phyloP scores from a whole-genome alignment of 23 tunicate genomes.

The Ciona savignyi region DNA sequence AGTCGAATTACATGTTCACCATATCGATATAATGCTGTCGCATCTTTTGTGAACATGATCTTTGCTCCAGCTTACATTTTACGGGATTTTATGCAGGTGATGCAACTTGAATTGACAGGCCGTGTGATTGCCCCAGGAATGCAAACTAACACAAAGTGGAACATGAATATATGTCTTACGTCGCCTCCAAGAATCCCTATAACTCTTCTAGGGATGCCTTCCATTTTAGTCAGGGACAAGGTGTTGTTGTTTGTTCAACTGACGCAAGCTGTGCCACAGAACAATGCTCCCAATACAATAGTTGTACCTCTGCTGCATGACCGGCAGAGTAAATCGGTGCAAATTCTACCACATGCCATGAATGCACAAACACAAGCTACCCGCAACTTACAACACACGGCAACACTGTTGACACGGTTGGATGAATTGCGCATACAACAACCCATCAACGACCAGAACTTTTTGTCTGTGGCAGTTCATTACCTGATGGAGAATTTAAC shows the following conservation, averaged over 20 bases:
- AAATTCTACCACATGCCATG: slow-evolving; percentile 27
- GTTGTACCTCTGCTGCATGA: slow-evolving; percentile 33
- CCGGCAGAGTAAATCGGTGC: slow-evolving; percentile 8
- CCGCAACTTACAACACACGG: slow-evolving; percentile 21
- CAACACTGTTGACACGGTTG: slow-evolving; percentile 1
- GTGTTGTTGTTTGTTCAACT: slow-evolving; percentile 52
- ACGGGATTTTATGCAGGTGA: slow-evolving; percentile 60
- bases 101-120: slow-evolving; percentile 50
- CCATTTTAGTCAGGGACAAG: slow-evolving; percentile 62
- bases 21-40: slow-evolving; percentile 30
- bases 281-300: slow-evolving; percentile 9
- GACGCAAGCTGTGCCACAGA: slow-evolving; percentile 4
- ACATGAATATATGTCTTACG: slow-evolving; percentile 55
- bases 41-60: slow-evolving; percentile 55
- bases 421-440: slow-evolving; percentile 5
- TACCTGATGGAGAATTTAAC: slow-evolving; percentile 1
- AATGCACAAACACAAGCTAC: not conserved
- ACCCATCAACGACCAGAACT: not conserved
- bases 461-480: not conserved
- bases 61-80: slow-evolving; percentile 41
- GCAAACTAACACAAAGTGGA: slow-evolving; percentile 35
- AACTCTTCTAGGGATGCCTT: slow-evolving; percentile 39
- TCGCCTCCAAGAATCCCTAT: slow-evolving; percentile 44
- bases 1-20: slow-evolving; percentile 46
- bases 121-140: not conserved